Percentiles rank a stretch among this genome's conserved stretches.
Evolutionary conservation across 2,888 invertebrate genomes (phyloP).

Genomic region (Pteria penguin): DNA sequence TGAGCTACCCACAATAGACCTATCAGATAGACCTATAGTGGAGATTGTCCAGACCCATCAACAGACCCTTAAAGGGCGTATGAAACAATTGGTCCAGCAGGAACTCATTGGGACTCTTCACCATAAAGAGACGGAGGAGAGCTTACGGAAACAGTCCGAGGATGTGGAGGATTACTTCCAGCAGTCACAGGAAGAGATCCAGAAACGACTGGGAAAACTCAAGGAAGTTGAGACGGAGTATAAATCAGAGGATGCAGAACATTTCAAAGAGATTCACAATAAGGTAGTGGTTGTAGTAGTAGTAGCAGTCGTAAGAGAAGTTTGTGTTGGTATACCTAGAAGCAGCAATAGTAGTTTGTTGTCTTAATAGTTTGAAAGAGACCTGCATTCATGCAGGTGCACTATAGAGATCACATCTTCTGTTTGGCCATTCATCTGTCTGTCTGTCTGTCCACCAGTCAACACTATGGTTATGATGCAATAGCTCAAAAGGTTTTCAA

Average conservation of each 20-base stretch:
- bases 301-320: too few relatives aligned
- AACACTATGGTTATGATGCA: too few relatives aligned
- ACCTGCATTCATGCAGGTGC: too few relatives aligned
- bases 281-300: constrained; percentile 38
- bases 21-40: constrained; percentile 41
- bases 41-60: constrained; percentile 50
- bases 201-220: constrained; percentile 48
- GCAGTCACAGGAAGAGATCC: constrained; percentile 52
- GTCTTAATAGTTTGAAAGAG: too few relatives aligned
- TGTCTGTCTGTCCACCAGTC: too few relatives aligned
- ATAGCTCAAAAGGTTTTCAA: too few relatives aligned
- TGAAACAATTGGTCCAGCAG: constrained; percentile 57
- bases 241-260: constrained; percentile 50
- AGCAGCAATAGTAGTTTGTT: too few relatives aligned
- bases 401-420: not conserved
- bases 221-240: constrained; percentile 58
- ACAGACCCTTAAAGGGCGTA: constrained; percentile 60
- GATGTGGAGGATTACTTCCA: constrained; percentile 61
- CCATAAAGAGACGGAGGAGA: constrained; percentile 56
- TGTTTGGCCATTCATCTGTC: too few relatives aligned
- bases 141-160: constrained; percentile 55
- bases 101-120: constrained; percentile 58
- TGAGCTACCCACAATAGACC: constrained; percentile 41
- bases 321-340: too few relatives aligned
- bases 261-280: constrained; percentile 50